phyloP scores from a whole-genome alignment of 2,797 vertebrate genomes.

The Gymnodraco acuticeps region DNA sequence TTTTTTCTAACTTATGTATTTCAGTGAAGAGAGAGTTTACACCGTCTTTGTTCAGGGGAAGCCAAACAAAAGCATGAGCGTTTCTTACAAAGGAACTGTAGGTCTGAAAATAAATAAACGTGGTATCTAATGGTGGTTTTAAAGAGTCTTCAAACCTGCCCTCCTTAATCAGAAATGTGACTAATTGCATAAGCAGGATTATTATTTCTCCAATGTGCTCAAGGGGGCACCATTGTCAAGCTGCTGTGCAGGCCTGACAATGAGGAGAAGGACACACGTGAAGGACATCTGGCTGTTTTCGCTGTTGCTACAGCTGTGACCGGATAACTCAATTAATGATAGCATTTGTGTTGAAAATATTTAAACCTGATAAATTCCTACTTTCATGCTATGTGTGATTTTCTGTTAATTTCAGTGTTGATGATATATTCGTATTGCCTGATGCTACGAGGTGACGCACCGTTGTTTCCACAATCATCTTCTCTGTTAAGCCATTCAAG shows the following conservation, averaged over 20 bases:
- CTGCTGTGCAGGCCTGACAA: background rate
- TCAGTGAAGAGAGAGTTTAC: too few relatives aligned
- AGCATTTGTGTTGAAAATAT: background rate
- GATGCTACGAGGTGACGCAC: background rate
- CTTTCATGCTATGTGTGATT: background rate
- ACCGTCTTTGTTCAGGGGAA: background rate
- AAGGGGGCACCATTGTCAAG: slow-evolving; percentile 74
- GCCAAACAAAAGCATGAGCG: too few relatives aligned
- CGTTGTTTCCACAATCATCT: background rate
- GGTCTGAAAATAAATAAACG: background rate
- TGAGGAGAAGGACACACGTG: slow-evolving; percentile 9
- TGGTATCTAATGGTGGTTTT: background rate
- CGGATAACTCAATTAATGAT: too few relatives aligned
- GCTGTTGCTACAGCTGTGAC: background rate
- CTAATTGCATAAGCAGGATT: background rate
- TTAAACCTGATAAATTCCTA: background rate
- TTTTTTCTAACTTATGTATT: background rate
- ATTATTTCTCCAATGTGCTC: slow-evolving; percentile 49
- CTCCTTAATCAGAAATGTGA: slow-evolving; percentile 5
- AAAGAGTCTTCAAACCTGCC: background rate
- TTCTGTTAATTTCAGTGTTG: background rate
- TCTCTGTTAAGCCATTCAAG: background rate
- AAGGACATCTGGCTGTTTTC: slow-evolving; percentile 13
- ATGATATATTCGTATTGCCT: background rate
- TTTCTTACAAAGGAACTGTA: background rate